Evolutionary conservation across 2,888 invertebrate genomes (phyloP).

Genomic region (Balanococcus diminutus): DNA sequence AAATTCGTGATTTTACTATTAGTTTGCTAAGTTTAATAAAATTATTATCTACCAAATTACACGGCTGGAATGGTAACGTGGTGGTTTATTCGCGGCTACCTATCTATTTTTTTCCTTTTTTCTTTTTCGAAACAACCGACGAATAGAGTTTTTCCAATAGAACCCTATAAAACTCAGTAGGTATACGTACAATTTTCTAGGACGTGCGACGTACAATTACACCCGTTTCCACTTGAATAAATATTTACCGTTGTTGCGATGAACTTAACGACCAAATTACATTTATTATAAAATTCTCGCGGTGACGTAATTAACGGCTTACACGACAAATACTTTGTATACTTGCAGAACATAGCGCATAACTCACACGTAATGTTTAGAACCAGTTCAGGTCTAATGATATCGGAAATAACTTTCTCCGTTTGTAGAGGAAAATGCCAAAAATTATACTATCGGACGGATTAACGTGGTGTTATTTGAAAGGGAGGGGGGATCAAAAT

Average conservation of each 20-base stretch:
- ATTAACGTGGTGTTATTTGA: background rate
- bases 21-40: background rate
- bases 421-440: constrained; percentile 17
- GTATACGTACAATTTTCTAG: background rate
- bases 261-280: constrained; percentile 50
- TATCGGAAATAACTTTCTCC: constrained; percentile 49
- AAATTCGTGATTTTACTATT: constrained; percentile 42
- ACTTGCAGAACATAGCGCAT: background rate
- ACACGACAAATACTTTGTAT: constrained; percentile 26
- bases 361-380: constrained; percentile 6
- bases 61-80: background rate
- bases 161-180: background rate
- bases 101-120: background rate
- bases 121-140: background rate
- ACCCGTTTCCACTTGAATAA: constrained; percentile 13
- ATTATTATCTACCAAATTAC: constrained; percentile 41
- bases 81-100: background rate
- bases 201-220: constrained; percentile 11
- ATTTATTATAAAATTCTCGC: constrained; percentile 51
- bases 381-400: constrained; percentile 50
- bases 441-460: constrained; percentile 32
- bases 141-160: constrained; percentile 12
- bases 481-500: background rate
- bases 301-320: constrained; percentile 44
- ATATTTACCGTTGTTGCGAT: constrained; percentile 28